Conservation (phyloP, 2,113 vertebrate species). For the Alligator sinensis region DNA sequence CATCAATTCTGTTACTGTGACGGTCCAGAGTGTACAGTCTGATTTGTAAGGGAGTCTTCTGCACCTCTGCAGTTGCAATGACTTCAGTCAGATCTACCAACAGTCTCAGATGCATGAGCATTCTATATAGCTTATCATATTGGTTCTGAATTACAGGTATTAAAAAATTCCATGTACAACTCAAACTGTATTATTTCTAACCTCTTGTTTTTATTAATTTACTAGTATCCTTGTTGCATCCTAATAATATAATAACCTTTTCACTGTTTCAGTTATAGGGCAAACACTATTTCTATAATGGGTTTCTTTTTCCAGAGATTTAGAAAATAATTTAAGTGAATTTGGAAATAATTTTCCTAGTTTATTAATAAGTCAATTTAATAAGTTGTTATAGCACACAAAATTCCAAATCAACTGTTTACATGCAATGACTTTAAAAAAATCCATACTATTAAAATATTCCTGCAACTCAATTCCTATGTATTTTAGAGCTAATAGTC, state of each 20-base stretch:
- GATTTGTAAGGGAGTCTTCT: not conserved
- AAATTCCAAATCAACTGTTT: not conserved
- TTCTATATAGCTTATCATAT: not conserved
- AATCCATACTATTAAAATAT: slow-evolving; percentile 32
- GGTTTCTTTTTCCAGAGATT: not conserved
- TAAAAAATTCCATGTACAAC: not conserved
- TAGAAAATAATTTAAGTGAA: not conserved
- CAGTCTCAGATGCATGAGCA: not conserved
- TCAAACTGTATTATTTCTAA: not conserved
- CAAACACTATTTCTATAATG: not conserved
- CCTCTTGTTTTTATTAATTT: not conserved
- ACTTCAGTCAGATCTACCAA: not conserved
- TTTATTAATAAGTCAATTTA: not conserved
- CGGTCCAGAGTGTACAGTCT: not conserved
- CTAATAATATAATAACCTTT: not conserved
- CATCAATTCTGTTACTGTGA: not conserved
- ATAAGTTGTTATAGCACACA: not conserved
- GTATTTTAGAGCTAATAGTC: slow-evolving; percentile 9
- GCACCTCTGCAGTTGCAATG: rapidly evolving
- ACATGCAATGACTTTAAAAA: slow-evolving; percentile 29
- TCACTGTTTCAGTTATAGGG: not conserved
- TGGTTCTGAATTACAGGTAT: not conserved
- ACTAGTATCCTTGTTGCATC: not conserved
- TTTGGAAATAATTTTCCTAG: not conserved
- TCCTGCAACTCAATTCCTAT: slow-evolving; percentile 28